These are phyloP conservation scores for Hippoglossus hippoglossus DNA, from an alignment of 2,797 vertebrate genomes.

Conservation along the genomic window DNA sequence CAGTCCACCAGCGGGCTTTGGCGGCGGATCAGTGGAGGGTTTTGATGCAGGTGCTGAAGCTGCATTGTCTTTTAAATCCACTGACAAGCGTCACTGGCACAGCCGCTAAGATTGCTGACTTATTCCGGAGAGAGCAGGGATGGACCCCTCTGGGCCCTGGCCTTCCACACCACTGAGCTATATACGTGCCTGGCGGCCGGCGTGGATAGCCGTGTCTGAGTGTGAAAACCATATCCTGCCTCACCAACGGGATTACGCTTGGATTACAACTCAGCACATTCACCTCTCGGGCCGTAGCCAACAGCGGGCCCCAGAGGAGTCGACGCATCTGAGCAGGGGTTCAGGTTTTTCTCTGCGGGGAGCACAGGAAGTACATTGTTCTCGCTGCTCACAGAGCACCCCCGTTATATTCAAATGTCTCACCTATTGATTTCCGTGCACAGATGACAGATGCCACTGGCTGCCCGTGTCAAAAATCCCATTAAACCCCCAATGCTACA, in stretches of 20 bases:
- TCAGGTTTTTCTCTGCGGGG: too few relatives aligned
- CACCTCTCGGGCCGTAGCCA: slow-evolving; percentile 77
- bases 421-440: slow-evolving; percentile 75
- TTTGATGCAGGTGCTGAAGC: slow-evolving; percentile 56
- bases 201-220: slow-evolving; percentile 67
- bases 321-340: slow-evolving; percentile 37
- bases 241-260: slow-evolving; percentile 84
- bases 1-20: slow-evolving; percentile 46
- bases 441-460: slow-evolving; percentile 75
- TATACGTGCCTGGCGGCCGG: slow-evolving; percentile 57
- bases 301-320: slow-evolving; percentile 55
- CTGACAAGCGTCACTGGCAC: slow-evolving; percentile 39
- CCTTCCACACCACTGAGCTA: slow-evolving; percentile 51
- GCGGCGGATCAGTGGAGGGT: slow-evolving; percentile 49
- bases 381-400: slow-evolving; percentile 34
- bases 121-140: slow-evolving; percentile 40
- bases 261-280: slow-evolving; percentile 86
- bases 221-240: slow-evolving; percentile 79
- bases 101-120: slow-evolving; percentile 34
- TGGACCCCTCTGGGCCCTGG: slow-evolving; percentile 52
- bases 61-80: slow-evolving; percentile 69
- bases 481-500: slow-evolving; percentile 73
- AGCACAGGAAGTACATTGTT: neutral
- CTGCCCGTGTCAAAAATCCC: slow-evolving; percentile 64
- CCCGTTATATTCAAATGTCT: slow-evolving; percentile 72